Conservation (phyloP, 2,888 invertebrate species). For the Branchipolynoe longqiensis region DNA sequence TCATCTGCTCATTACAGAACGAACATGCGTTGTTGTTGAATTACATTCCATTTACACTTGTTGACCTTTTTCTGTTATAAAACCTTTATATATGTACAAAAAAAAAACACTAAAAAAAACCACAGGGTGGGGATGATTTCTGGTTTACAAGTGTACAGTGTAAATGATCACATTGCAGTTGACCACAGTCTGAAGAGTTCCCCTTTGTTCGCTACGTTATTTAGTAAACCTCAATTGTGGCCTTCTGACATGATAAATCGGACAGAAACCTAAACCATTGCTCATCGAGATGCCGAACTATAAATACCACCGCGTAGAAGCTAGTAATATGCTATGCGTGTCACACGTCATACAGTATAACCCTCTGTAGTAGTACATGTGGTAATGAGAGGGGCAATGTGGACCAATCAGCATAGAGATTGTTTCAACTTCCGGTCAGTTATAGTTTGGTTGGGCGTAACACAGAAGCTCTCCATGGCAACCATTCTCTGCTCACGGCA, state of each 20-base stretch:
- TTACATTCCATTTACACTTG: conserved; percentile 57
- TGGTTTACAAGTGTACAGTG: conserved; percentile 39
- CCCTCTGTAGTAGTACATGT: neutral
- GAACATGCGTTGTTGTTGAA: conserved; percentile 54
- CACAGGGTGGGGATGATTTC: conserved; percentile 44
- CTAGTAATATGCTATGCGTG: conserved; percentile 8
- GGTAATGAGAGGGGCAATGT: conserved; percentile 22
- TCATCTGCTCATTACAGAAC: conserved; percentile 44
- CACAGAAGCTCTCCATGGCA: neutral
- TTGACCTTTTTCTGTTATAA: conserved; percentile 44
- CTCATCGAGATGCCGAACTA: conserved; percentile 9
- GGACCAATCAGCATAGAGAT: conserved; percentile 43
- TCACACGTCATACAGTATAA: neutral
- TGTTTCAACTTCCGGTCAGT: conserved; percentile 13
- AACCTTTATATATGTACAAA: conserved; percentile 26
- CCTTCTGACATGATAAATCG: conserved; percentile 33
- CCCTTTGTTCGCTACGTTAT: conserved; percentile 8
- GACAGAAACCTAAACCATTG: conserved; percentile 24
- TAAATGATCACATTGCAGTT: conserved; percentile 30
- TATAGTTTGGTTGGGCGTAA: neutral
- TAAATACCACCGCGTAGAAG: neutral
- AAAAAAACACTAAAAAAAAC: no score
- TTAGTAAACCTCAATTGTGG: conserved; percentile 48
- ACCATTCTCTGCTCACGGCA: conserved; percentile 27
- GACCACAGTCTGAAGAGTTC: conserved; percentile 42